Evolutionary conservation across 2,888 invertebrate genomes (phyloP).

Genomic region (Lissocephala sabroskyi): DNA sequence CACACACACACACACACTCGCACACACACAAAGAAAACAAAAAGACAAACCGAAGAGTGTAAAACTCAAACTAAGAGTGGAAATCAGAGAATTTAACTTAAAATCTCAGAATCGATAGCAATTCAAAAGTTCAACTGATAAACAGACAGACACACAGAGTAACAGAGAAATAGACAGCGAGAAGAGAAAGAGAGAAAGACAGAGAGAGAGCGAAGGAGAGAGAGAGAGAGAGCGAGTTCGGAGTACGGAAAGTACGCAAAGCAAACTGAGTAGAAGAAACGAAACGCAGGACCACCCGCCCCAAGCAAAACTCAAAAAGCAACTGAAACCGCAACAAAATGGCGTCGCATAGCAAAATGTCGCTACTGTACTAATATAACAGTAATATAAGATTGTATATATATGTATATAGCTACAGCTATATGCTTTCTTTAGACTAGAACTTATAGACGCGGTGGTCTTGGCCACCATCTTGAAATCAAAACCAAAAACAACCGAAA

Average conservation of each 20-base stretch:
- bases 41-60: conserved; percentile 19
- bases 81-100: too few species aligned
- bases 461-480: too few species aligned
- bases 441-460: too few species aligned
- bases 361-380: not conserved
- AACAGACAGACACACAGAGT: not conserved
- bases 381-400: too few species aligned
- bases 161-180: not conserved
- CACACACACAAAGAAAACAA: conserved; percentile 10
- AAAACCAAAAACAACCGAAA: too few species aligned
- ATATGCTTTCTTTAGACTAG: too few species aligned
- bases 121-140: conserved; percentile 16
- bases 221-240: not conserved
- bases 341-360: not conserved
- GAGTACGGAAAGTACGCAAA: not conserved
- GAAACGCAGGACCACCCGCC: conserved; percentile 14
- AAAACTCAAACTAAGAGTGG: conserved; percentile 20
- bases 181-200: not conserved
- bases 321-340: conserved; percentile 10
- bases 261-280: conserved; percentile 14
- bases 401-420: too few species aligned
- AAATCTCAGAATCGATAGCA: too few species aligned
- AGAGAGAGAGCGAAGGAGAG: not conserved
- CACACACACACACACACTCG: conserved; percentile 1
- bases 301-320: conserved; percentile 18